phyloP scores from a whole-genome alignment of 2,888 invertebrate species.

The Atethmia centrago region DNA sequence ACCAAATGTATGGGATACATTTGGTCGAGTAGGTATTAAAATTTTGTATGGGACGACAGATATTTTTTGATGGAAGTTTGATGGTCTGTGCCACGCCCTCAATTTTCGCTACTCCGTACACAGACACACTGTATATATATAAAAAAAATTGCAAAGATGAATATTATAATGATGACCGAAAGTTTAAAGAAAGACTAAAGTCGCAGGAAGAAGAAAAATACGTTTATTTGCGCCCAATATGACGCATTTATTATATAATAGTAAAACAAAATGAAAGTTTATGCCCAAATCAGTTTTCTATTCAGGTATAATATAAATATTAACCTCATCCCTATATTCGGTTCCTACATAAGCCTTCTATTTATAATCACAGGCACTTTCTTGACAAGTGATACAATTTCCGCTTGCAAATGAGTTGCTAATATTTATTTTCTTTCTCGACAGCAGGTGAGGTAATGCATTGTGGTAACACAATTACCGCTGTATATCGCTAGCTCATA shows the following conservation, averaged over 20 bases:
- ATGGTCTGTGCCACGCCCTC: no score
- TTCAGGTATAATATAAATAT: neutral
- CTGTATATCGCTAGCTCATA: neutral
- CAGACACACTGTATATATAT: no score
- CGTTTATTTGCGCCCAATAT: neutral
- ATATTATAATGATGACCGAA: neutral
- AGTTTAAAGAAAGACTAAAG: neutral
- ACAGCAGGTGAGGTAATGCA: conserved; percentile 25
- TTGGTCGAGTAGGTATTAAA: no score
- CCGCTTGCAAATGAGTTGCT: conserved; percentile 33
- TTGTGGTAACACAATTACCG: conserved; percentile 41
- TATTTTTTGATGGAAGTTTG: no score
- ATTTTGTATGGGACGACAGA: no score
- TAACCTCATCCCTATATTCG: neutral
- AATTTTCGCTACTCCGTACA: no score
- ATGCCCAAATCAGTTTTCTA: no score
- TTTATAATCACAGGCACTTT: conserved; percentile 13
- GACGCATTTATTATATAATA: no score
- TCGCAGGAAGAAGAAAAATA: neutral
- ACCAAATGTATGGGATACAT: no score
- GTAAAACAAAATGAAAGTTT: no score
- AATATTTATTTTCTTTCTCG: conserved; percentile 22
- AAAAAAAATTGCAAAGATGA: no score
- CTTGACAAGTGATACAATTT: conserved; percentile 39
- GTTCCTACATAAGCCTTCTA: neutral